Evolutionary conservation across 2,797 vertebrate genomes (phyloP), one percentile per base, ranked within the genome.

Genomic region (Schizopygopsis malacanthus): DNA sequence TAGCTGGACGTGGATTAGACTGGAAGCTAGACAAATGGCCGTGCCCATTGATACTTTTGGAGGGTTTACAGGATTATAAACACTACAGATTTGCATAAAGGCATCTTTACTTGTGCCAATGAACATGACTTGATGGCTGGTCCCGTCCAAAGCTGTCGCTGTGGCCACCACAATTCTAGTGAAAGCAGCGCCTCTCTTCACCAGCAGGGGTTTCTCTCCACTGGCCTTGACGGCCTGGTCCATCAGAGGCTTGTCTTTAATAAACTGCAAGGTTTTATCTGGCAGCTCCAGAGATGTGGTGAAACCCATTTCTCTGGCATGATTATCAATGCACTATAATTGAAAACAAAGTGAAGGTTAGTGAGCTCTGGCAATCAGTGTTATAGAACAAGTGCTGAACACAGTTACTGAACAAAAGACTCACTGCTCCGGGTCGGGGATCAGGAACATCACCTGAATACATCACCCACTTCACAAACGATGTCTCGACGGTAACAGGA

Each of bases 371-470:
- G 8, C 18, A 18, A 6, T 39, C 8, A 25, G 28, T 37, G 1
- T 6, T 18, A 22, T 8, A 59, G 10, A n/a, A 59, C 6, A 0
- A 84, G 5, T 25, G 18, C n/a, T 2, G 15, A 37, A 81, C 61
- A 39, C 0, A 11, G n/a, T 20, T 65, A 63, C n/a, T 79, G 59
- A 65, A 80, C 16, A 25, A 9, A 50, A 72, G 11, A 95, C 96
- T 97, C 92, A 97, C 95, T 87, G 94, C 93, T 93, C 95, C 96
- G 0, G 96, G 96, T 22, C 94, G 94, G 85, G 96, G 96, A 63
- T 89, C 56, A 0, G 96, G 96, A 67, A 96, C 87, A 1, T 95
- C 93, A 86, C 94, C 93, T 4, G 89, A 95, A 33, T 95, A 94
- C 63, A 91, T 92, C 90, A 96, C 93, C 96, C 95, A 96, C 88